Conservation (phyloP, 1,140 invertebrate species). For the Nebria ingens region DNA sequence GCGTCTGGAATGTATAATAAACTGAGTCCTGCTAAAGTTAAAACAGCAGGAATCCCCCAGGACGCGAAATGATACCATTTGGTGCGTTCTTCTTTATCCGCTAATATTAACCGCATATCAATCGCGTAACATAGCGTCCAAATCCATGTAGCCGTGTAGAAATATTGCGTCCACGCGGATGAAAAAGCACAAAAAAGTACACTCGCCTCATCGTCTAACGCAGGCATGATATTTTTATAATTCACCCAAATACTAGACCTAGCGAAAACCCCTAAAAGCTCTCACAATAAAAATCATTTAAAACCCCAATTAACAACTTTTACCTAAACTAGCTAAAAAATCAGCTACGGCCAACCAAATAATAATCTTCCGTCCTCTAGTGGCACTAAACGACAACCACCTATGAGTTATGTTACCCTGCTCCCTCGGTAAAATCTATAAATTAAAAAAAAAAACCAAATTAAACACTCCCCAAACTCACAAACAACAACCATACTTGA, state of each 20-base stretch:
- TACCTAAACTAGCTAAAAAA: constrained; percentile 63
- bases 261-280: constrained; percentile 58
- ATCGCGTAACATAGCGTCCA: constrained; percentile 77
- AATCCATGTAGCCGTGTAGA: constrained; percentile 72
- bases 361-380: constrained; percentile 57
- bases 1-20: constrained; percentile 66
- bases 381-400: constrained; percentile 44
- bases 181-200: constrained; percentile 61
- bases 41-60: constrained; percentile 58
- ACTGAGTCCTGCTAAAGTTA: constrained; percentile 54
- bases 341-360: constrained; percentile 68
- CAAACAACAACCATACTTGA: constrained; percentile 43
- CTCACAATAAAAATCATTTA: constrained; percentile 18
- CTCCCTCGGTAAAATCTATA: constrained; percentile 37
- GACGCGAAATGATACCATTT: constrained; percentile 53
- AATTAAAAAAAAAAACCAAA: constrained; percentile 16
- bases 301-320: constrained; percentile 13
- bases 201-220: constrained; percentile 49
- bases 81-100: constrained; percentile 45
- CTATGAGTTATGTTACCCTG: constrained; percentile 30
- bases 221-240: constrained; percentile 51
- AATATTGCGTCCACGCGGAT: constrained; percentile 73
- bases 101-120: constrained; percentile 58
- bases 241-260: constrained; percentile 60
- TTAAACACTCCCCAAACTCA: neutral